Conservation (phyloP, 1,140 invertebrate genomes). For the Drosophila bocqueti region DNA sequence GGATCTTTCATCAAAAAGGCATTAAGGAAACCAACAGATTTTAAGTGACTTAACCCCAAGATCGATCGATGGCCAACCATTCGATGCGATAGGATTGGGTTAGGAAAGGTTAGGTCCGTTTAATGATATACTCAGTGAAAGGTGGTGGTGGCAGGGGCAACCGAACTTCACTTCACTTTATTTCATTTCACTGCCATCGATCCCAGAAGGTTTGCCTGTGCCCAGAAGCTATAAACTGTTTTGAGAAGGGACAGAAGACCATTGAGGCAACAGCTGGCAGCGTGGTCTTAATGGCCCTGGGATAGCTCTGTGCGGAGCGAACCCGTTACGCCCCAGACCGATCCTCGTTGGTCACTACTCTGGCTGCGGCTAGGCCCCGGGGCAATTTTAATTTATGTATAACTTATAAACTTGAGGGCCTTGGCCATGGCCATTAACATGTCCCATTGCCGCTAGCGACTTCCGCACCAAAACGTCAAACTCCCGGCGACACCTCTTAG, state of each 20-base stretch:
- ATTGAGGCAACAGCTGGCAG: conserved; percentile 62
- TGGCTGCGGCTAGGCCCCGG: conserved; percentile 8
- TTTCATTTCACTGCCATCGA: background rate
- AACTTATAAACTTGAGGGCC: conserved; percentile 77
- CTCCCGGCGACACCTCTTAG: conserved; percentile 65
- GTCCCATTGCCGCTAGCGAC: conserved; percentile 64
- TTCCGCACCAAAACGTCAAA: conserved; percentile 68
- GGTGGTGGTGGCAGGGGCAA: conserved; percentile 7
- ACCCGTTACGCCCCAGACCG: conserved; percentile 27
- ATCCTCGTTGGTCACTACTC: conserved; percentile 23
- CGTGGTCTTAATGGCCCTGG: conserved; percentile 34
- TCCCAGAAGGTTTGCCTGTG: conserved; percentile 7
- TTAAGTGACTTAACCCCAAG: conserved; percentile 42
- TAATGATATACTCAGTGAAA: conserved; percentile 38
- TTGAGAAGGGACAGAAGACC: conserved; percentile 57
- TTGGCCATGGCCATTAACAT: conserved; percentile 76
- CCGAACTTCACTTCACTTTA: conserved; percentile 6
- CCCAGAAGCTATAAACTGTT: conserved; percentile 61
- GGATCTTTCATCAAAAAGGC: conserved; percentile 45
- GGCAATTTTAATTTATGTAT: conserved; percentile 55
- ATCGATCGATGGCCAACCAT: conserved; percentile 60
- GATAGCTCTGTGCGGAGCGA: conserved; percentile 13
- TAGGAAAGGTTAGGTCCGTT: conserved; percentile 29
- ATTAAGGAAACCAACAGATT: conserved; percentile 44
- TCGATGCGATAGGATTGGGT: conserved; percentile 27